Percentiles rank a stretch among this genome's conserved stretches.
Evolutionary conservation across 2,113 vertebrate genomes (phyloP).

Genomic region (Myrmecobius fasciatus): DNA sequence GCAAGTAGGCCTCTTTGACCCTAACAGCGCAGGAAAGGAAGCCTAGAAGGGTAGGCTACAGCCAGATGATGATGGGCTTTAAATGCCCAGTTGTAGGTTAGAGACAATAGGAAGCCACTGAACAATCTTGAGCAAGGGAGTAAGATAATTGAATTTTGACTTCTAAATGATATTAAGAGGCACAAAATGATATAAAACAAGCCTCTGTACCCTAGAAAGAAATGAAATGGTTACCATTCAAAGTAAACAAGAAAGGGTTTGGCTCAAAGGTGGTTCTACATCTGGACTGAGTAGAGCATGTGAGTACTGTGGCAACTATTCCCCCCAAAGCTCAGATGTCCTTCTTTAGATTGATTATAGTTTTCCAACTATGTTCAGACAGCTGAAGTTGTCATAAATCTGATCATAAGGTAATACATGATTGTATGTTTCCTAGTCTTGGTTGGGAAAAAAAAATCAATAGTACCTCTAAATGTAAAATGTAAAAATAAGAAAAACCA

Average conservation of each 20-base stretch:
- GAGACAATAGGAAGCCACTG: neutral
- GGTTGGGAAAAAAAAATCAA: constrained; percentile 52
- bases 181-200: neutral
- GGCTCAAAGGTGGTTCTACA: neutral
- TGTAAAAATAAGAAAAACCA: constrained; percentile 64
- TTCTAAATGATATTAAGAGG: neutral
- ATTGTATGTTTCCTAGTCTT: constrained; percentile 53
- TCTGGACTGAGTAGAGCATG: constrained; percentile 10
- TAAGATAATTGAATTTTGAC: neutral
- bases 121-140: neutral
- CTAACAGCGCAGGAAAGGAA: neutral
- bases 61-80: neutral
- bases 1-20: neutral
- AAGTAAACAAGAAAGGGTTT: constrained; percentile 34
- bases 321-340: constrained; percentile 45
- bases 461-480: constrained; percentile 15
- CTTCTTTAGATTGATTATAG: constrained; percentile 57
- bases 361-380: constrained; percentile 45
- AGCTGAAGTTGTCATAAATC: constrained; percentile 55
- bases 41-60: neutral
- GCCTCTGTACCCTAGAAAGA: neutral
- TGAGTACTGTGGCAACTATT: constrained; percentile 41
- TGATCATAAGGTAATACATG: constrained; percentile 30
- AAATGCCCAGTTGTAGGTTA: neutral
- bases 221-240: constrained; percentile 2